Percentiles rank a stretch among this genome's conserved stretches.
These are phyloP conservation scores for Microctonus hyperodae DNA, from an alignment of 2,888 invertebrate genomes.

Conservation along the genomic window DNA sequence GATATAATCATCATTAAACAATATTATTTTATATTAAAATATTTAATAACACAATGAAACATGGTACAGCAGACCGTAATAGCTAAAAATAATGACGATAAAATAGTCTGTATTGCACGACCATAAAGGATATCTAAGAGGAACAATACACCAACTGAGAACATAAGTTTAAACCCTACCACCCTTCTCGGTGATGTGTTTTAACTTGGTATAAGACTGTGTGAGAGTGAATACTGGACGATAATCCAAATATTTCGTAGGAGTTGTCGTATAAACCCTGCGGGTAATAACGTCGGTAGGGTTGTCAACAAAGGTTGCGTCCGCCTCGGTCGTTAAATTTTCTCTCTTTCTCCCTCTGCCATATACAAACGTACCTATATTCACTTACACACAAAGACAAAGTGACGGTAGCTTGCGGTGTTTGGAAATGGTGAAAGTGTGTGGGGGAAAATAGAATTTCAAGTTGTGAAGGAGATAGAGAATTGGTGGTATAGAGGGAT, in stretches of 20 bases:
- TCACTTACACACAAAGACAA: neutral
- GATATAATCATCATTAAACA: neutral
- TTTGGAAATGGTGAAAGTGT: neutral
- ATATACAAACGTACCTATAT: neutral
- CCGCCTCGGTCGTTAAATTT: slow-evolving; percentile 51
- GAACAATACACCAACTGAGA: slow-evolving; percentile 5
- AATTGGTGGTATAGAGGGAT: slow-evolving; percentile 1
- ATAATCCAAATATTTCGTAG: slow-evolving; percentile 41
- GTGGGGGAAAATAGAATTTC: neutral
- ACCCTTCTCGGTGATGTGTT: slow-evolving; percentile 20
- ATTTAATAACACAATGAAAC: neutral
- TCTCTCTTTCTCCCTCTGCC: neutral
- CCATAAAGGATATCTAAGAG: neutral
- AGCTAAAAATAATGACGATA: slow-evolving; percentile 3
- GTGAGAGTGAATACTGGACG: slow-evolving; percentile 30
- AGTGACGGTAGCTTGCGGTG: neutral
- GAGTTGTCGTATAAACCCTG: slow-evolving; percentile 36
- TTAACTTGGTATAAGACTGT: slow-evolving; percentile 1
- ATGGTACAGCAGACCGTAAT: neutral
- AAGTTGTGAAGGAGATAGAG: neutral
- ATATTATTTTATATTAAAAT: neutral
- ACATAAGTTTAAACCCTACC: neutral
- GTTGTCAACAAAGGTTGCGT: slow-evolving; percentile 52
- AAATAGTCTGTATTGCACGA: slow-evolving; percentile 9
- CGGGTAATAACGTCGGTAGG: slow-evolving; percentile 45